phyloP scores from a whole-genome alignment of 1,140 invertebrate genomes.

The Heterodera schachtii region DNA sequence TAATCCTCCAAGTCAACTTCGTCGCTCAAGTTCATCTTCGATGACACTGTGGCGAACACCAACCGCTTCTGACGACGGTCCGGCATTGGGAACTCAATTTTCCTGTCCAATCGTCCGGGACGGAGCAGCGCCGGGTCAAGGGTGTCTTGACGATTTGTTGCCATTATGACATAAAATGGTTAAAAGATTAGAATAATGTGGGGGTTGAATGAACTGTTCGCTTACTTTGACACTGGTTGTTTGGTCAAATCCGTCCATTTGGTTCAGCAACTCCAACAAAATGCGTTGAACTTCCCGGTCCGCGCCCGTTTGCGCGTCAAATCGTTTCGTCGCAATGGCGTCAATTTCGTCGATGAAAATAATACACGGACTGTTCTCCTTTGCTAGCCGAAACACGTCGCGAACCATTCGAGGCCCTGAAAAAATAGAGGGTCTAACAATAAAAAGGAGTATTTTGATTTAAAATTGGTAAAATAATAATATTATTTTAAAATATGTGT shows the following conservation, averaged over 20 bases:
- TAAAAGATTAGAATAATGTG: neutral
- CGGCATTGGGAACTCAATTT: conserved; percentile 97
- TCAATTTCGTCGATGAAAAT: conserved; percentile 71
- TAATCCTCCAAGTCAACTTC: conserved; percentile 99
- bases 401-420: conserved; percentile 93
- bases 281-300: conserved; percentile 99
- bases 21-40: conserved; percentile 98
- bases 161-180: conserved; percentile 88
- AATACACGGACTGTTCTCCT: conserved; percentile 98
- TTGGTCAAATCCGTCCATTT: conserved; percentile 99
- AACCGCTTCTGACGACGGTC: conserved; percentile 95
- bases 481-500: no score
- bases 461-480: no score
- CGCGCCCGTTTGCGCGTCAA: conserved; percentile 75
- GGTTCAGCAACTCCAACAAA: conserved; percentile 92
- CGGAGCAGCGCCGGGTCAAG: conserved; percentile 93
- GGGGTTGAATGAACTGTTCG: neutral
- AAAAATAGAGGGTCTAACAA: neutral
- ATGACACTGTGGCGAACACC: conserved; percentile 95
- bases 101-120: conserved; percentile 93
- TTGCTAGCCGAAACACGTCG: conserved; percentile 96
- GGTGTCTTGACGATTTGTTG: conserved; percentile 96
- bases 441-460: neutral
- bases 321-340: conserved; percentile 61
- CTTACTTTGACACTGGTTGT: conserved; percentile 95